Evolutionary conservation across 2,888 invertebrate species (phyloP), one percentile per base, ranked within the genome.

Genomic region (Dioctria linearis): DNA sequence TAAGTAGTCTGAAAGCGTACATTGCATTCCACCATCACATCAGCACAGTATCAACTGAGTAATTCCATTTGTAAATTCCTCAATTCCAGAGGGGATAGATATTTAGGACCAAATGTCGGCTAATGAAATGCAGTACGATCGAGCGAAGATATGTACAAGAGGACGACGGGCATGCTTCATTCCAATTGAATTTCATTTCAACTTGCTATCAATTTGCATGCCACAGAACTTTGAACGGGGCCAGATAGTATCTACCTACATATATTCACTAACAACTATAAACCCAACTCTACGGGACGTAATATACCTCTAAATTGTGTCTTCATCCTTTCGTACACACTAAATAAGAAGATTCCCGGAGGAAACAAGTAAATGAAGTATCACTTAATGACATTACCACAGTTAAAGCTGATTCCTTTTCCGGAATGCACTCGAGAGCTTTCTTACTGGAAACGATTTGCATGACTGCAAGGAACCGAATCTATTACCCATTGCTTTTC

Each of bases 301-400:
- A 42, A 75, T 75, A 59, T 39, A 43, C 61, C 75, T 25, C 25
- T 61, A 46, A 75, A 75, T 75, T 75, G 75, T 75, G 75, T 59
- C 59, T 43, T 75, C 46, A 59, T 25, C 25, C 25, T 13, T 75
- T 25, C 42, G 9, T 59, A 40, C 6, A 65, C 13, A 59, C 43
- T 40, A 57, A 57, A 61, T 59, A 59, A 75, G 73, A 59, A 75
- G 43, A 59, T 59, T 75, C 59, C 61, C 61, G 43, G 43, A 43
- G 59, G 59, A 75, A 75, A 61, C 57, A 75, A 46, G 59, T 66
- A 79, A 80, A 79, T 79, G 80, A 80, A 80, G 82, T 82, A 79
- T 79, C 82, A 82, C 79, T 82, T 82, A 82, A 82, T 80, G 75
- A 78, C 73, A 78, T 80, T 82, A 71, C 54, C 46, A 80, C 69